phyloP scores from a whole-genome alignment of 2,113 vertebrate genomes.

The Nettapus auritus region DNA sequence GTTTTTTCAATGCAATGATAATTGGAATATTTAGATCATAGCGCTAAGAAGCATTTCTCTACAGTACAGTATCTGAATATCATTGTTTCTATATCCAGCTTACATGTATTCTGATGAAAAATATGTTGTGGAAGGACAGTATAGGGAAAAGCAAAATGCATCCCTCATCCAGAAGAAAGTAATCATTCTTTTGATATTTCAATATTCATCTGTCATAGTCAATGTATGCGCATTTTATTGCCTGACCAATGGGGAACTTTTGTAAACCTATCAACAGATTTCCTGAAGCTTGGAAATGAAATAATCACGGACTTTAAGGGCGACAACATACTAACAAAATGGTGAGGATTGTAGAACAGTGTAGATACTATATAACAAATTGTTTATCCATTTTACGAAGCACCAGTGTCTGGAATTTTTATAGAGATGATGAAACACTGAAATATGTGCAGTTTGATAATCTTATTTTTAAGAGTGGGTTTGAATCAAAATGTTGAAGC shows the following conservation, averaged over 20 bases:
- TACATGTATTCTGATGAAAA: not conserved
- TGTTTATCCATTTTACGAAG: not conserved
- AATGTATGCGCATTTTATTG: not conserved
- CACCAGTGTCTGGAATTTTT: not conserved
- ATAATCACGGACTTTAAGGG: not conserved
- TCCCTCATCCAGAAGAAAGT: not conserved
- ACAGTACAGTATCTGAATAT: not conserved
- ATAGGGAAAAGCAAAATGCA: not conserved
- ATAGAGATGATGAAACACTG: rapidly evolving
- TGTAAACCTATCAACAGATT: not conserved
- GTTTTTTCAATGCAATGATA: not conserved
- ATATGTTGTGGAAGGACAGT: not conserved
- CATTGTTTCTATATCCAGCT: not conserved
- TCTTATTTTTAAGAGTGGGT: not conserved
- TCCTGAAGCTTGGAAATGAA: not conserved
- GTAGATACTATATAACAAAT: not conserved
- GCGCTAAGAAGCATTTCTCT: not conserved
- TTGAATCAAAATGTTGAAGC: not conserved
- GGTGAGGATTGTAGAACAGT: not conserved
- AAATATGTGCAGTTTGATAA: not conserved
- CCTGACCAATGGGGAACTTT: not conserved
- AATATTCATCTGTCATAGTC: not conserved
- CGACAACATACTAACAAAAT: not conserved
- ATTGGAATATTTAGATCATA: not conserved
- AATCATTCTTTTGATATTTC: not conserved